phyloP scores from a whole-genome alignment of 2,113 vertebrate genomes.

The Zootoca vivipara region DNA sequence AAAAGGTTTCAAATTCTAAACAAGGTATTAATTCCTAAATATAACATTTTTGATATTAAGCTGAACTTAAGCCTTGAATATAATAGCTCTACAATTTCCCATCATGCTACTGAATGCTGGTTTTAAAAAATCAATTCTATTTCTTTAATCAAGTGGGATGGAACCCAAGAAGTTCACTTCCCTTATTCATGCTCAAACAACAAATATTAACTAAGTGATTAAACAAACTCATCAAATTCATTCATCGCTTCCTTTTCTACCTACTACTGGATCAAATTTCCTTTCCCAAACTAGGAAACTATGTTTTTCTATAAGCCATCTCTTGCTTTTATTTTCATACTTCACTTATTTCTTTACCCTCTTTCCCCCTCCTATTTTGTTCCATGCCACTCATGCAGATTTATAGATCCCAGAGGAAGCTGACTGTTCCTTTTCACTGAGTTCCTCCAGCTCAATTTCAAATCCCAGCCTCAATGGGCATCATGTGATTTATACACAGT shows the following conservation, averaged over 20 bases:
- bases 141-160: neutral
- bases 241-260: neutral
- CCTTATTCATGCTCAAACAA: neutral
- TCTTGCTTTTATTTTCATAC: conserved; percentile 20
- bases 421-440: conserved; percentile 30
- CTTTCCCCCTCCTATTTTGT: neutral
- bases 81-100: neutral
- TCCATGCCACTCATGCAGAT: conserved; percentile 21
- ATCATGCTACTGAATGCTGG: neutral
- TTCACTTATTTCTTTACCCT: neutral
- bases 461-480: conserved; percentile 32
- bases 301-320: neutral
- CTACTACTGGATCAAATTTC: neutral
- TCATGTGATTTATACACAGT: conserved; percentile 49
- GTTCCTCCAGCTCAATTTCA: conserved; percentile 35
- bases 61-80: neutral
- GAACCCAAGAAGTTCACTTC: neutral
- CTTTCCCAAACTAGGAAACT: neutral
- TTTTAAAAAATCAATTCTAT: neutral
- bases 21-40: too few species aligned
- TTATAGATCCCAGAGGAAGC: conserved; percentile 36
- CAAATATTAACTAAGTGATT: neutral
- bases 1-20: too few species aligned
- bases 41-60: neutral
- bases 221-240: neutral